Percentiles rank a stretch among this genome's conserved stretches.
These are phyloP conservation scores for Morus bassanus DNA, from an alignment of 2,797 vertebrate genomes.

Conservation along the genomic window DNA sequence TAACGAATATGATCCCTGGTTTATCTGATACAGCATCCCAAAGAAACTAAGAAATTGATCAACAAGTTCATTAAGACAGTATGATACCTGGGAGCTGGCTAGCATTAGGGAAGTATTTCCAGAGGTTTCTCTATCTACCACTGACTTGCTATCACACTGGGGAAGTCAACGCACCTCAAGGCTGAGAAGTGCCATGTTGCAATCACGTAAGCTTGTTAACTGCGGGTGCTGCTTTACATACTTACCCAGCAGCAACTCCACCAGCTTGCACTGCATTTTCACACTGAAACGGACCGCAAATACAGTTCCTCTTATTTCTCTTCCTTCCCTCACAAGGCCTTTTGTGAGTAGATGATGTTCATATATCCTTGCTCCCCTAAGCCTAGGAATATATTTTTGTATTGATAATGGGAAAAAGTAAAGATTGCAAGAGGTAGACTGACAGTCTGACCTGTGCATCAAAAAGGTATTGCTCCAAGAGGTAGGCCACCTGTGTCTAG, in stretches of 20 bases:
- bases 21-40: background rate
- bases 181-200: rapidly evolving
- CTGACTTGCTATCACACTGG: background rate
- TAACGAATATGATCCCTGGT: background rate
- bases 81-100: background rate
- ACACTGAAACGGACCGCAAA: background rate
- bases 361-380: background rate
- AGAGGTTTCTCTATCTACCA: background rate
- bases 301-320: background rate
- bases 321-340: background rate
- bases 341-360: background rate
- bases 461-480: background rate
- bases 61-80: background rate
- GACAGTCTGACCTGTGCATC: background rate
- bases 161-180: background rate
- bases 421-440: background rate
- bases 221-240: background rate
- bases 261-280: background rate
- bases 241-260: background rate
- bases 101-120: background rate
- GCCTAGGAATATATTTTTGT: background rate
- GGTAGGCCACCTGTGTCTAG: rapidly evolving
- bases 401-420: background rate
- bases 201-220: background rate
- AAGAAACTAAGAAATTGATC: background rate